Percentiles rank a stretch among this genome's conserved stretches.
These are phyloP conservation scores for Diabrotica virgifera DNA, from an alignment of 1,140 invertebrate species.

Conservation along the genomic window DNA sequence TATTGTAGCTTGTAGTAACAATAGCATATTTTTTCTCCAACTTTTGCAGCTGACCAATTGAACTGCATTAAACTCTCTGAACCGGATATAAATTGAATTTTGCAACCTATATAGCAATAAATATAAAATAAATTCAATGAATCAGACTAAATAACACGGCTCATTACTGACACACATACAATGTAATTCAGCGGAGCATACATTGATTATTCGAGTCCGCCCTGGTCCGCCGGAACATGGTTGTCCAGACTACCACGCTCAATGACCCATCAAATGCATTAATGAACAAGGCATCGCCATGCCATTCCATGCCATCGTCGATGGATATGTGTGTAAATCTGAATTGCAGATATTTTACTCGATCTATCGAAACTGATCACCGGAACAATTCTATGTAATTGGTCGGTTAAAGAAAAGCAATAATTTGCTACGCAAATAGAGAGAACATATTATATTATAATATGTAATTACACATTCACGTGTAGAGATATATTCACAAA, in stretches of 20 bases:
- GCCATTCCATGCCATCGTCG: background rate
- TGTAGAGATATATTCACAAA: no score
- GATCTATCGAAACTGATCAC: no score
- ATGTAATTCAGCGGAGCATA: constrained; percentile 10
- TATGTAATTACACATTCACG: no score
- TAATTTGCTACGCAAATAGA: no score
- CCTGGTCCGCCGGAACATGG: constrained; percentile 5
- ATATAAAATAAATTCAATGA: background rate
- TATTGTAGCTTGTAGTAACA: no score
- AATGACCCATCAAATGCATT: constrained; percentile 18
- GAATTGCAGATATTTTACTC: constrained; percentile 12
- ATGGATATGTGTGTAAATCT: constrained; percentile 6
- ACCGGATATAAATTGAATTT: background rate
- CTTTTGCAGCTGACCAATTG: no score
- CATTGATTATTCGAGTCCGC: constrained; percentile 19
- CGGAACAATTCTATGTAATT: no score
- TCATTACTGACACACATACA: constrained; percentile 17
- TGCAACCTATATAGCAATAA: background rate
- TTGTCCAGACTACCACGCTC: constrained; percentile 12
- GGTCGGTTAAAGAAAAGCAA: no score
- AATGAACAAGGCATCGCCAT: constrained; percentile 14
- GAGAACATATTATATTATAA: no score
- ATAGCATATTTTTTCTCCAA: constrained; percentile 6
- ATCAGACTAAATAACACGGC: constrained; percentile 15
- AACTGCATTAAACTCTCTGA: no score